Conservation (phyloP, 2,888 invertebrate species). For the Glomeris marginata region DNA sequence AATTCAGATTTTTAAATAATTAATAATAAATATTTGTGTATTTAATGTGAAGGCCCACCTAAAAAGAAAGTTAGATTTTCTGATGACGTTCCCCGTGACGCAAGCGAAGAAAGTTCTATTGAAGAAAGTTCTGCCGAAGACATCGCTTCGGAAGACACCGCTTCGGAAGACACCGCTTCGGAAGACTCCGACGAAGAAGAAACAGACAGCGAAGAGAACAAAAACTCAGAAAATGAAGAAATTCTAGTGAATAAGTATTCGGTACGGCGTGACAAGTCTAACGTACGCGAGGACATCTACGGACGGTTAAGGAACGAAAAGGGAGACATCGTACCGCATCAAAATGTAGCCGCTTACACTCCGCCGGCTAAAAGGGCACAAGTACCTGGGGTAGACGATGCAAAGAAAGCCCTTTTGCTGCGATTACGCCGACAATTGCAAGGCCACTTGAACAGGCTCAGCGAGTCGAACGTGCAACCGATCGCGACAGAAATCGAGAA, state of each 20-base stretch:
- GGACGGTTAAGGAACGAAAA: conserved; percentile 65
- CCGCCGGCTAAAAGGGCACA: conserved; percentile 62
- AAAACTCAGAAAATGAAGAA: conserved; percentile 13
- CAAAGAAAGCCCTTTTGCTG: conserved; percentile 37
- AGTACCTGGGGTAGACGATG: conserved; percentile 31
- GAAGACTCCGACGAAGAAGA: conserved; percentile 16
- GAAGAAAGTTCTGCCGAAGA: conserved; percentile 25
- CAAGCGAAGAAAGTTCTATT: conserved; percentile 15
- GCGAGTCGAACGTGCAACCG: conserved; percentile 74
- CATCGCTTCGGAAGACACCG: too few species aligned
- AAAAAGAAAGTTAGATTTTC: conserved; percentile 4
- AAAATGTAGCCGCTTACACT: conserved; percentile 48
- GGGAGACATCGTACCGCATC: conserved; percentile 34
- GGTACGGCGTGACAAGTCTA: conserved; percentile 8
- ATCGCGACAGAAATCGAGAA: conserved; percentile 63
- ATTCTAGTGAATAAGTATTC: too few species aligned
- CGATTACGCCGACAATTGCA: conserved; percentile 66
- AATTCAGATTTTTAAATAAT: too few species aligned
- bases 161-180: conserved; percentile 17
- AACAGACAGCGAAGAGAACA: conserved; percentile 12
- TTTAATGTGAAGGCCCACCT: too few species aligned
- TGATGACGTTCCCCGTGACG: conserved; percentile 13
- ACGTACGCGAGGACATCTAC: conserved; percentile 78
- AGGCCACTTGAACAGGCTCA: conserved; percentile 70
- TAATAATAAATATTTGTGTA: too few species aligned